Conservation (phyloP, 2,888 invertebrate genomes). For the Nebria brevicollis region DNA sequence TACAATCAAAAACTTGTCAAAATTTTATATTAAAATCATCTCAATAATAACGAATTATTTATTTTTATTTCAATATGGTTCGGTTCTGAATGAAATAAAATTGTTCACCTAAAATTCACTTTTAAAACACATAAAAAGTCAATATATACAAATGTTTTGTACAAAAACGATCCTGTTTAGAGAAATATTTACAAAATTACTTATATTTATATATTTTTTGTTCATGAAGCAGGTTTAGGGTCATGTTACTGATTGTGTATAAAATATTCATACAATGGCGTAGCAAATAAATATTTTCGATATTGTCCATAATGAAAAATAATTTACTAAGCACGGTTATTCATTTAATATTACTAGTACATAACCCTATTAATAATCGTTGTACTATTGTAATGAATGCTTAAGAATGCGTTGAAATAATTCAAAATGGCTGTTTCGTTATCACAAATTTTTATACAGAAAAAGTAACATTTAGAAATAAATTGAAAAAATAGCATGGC, state of each 20-base stretch:
- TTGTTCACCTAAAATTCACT: slow-evolving; percentile 32
- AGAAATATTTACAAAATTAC: slow-evolving; percentile 21
- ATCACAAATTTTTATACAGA: neutral
- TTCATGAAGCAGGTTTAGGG: slow-evolving; percentile 40
- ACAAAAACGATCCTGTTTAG: slow-evolving; percentile 58
- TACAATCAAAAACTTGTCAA: too few species aligned
- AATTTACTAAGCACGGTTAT: too few species aligned
- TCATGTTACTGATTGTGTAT: slow-evolving; percentile 10
- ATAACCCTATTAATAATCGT: too few species aligned
- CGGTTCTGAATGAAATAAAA: slow-evolving; percentile 23
- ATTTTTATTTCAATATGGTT: slow-evolving; percentile 13
- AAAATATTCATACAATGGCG: neutral
- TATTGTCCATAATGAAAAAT: too few species aligned
- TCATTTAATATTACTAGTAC: too few species aligned
- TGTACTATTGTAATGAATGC: neutral
- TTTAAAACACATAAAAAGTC: slow-evolving; percentile 37
- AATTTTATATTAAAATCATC: neutral
- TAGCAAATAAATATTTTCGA: too few species aligned
- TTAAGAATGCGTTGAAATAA: neutral
- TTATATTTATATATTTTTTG: slow-evolving; percentile 12
- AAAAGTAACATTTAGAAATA: slow-evolving; percentile 4
- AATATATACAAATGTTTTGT: slow-evolving; percentile 51
- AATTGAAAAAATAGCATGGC: slow-evolving; percentile 57
- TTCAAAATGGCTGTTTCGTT: neutral
- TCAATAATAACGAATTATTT: slow-evolving; percentile 4